Evolutionary conservation across 2,113 vertebrate species (phyloP).

Genomic region (Psittacula cyanocephala): DNA sequence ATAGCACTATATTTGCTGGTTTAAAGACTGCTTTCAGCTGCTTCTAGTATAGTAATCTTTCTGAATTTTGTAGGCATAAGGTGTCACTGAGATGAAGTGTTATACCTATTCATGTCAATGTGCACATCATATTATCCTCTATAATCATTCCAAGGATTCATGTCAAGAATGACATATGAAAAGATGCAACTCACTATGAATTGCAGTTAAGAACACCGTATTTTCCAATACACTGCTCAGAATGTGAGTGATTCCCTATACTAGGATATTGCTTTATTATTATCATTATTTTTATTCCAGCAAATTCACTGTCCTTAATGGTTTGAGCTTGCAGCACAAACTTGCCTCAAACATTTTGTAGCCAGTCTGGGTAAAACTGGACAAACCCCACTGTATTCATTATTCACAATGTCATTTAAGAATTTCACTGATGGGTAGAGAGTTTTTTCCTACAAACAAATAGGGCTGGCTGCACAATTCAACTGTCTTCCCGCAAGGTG

Average conservation of each 20-base stretch:
- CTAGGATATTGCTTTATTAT: neutral
- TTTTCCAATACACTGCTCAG: neutral
- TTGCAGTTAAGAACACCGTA: neutral
- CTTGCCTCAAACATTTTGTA: neutral
- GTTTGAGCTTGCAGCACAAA: neutral
- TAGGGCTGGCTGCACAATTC: neutral
- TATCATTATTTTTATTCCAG: conserved; percentile 1
- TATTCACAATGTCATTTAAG: neutral
- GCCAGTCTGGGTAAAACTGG: neutral
- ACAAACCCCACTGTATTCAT: neutral
- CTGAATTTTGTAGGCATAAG: neutral
- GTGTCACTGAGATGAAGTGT: conserved; percentile 14
- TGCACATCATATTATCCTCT: neutral
- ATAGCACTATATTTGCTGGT: neutral
- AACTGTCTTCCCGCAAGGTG: neutral
- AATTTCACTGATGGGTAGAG: neutral
- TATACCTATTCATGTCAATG: conserved; percentile 16
- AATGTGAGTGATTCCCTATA: neutral
- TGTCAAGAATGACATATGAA: conserved; percentile 1
- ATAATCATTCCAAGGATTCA: neutral
- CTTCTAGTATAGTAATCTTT: conserved; percentile 3
- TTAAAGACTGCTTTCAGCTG: conserved; percentile 16
- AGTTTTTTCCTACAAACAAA: neutral
- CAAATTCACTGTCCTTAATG: neutral
- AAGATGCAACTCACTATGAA: neutral